Base-by-base conservation (phyloP, 2,797 vertebrate genomes). In the Aeoliscus strigatus region DNA sequence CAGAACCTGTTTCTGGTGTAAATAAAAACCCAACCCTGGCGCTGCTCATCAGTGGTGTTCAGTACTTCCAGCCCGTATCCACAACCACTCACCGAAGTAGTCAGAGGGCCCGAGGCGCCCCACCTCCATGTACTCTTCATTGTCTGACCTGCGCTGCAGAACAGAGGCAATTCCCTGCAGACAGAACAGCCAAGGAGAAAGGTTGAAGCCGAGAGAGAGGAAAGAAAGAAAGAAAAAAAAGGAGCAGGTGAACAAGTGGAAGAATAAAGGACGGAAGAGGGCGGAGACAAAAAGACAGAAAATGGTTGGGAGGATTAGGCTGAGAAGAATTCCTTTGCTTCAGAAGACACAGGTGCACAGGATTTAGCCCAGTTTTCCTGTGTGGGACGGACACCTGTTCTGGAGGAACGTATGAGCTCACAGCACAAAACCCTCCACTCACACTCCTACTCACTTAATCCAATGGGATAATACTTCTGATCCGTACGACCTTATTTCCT, bases 41-140 rank as follows among this genome's bases (percentile, higher is more conserved):
- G n/a, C n/a, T n/a, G n/a, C n/a, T n/a, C n/a, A n/a, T n/a, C n/a
- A n/a, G n/a, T n/a, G n/a, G n/a, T n/a, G n/a, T n/a, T n/a, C n/a
- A n/a, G n/a, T n/a, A n/a, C n/a, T n/a, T n/a, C n/a, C n/a, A n/a
- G n/a, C n/a, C n/a, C n/a, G n/a, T n/a, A 21, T 6, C 18, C 18
- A 21, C 3, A 37, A 6, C 21, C 46, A 72, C 93, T 92, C 80
- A 97, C 95, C 95, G 34, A 98, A 98, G 81, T 97, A 98, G 84
- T 98, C 95, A 0, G 95, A 97, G 4, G 93, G 94, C 39, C 94
- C 94, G 0, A 98, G 92, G 21, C 94, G 90, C 24, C 94, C 94
- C 1, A 97, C 94, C 55, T 97, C 95, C 0, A 97, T 86, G 0
- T 97, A 98, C 65, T 97, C 95, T 75, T 98, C 95, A 0, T 91